Base-by-base conservation (phyloP, 2,113 vertebrate species). In the Megalops atlanticus region DNA sequence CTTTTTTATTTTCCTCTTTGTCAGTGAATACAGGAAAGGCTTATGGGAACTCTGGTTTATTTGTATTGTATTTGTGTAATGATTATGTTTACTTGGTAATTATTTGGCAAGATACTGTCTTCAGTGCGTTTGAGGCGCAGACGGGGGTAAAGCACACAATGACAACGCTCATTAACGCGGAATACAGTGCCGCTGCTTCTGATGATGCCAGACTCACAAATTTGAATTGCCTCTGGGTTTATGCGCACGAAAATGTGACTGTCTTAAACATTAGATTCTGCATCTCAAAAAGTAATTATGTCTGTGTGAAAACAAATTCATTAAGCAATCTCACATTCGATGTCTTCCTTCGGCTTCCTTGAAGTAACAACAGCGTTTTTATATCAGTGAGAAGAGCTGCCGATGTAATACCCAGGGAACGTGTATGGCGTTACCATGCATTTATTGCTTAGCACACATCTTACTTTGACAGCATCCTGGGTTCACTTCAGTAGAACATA, bases 211-310 rank as follows among this genome's bases (percentile, higher is more conserved):
- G 89, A 90, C 90, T 90, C 35, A 91, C 93, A 94, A 94, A 94
- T 86, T 84, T 78, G 84, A 88, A 88, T 89, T 84, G 71, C 85
- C 87, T 88, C 88, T 83, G 82, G 86, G 85, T 88, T 88, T 89
- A 86, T 88, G 90, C 89, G 88, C 92, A 94, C 91, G 94, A 93
- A 94, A 94, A 94, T 94, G 91, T 92, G 92, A 92, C 92, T 90
- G 88, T 91, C 88, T 89, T 89, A 88, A 92, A 94, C 92, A 92
- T 94, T 93, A 92, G 92, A 87, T 91, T 91, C 91, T 92, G 91
- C 91, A 89, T 90, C 90, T 90, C 89, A 86, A 88, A 91, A 85
- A 86, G 85, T 87, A 31, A 64, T 64, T 64, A 64, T 64, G 24
- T 64, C 58, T 11, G 58, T 27, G 31, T n/a, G 31, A 27, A 64